Percentiles rank a stretch among this genome's conserved stretches.
Conservation (phyloP, 2,888 invertebrate genomes). For the Zygothrica quintamaculata region DNA sequence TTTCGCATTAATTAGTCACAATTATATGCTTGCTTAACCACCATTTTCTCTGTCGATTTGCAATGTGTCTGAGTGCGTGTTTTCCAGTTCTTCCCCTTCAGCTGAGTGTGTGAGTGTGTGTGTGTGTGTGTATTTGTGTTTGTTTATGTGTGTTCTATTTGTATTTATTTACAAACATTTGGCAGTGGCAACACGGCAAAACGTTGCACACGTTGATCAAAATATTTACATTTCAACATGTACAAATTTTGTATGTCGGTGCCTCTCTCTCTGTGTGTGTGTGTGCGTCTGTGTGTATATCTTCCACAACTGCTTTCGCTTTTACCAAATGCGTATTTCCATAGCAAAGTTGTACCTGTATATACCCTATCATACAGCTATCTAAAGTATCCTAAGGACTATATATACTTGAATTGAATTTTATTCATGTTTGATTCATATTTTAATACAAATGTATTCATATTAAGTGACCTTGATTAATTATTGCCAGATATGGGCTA, state of each 20-base stretch:
- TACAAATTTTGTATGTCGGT: slow-evolving; percentile 2
- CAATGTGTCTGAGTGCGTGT: neutral
- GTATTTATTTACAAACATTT: slow-evolving; percentile 55
- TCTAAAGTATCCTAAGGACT: too few species aligned
- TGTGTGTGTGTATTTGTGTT: slow-evolving; percentile 34
- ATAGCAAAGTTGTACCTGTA: slow-evolving; percentile 30
- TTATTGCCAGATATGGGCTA: too few species aligned
- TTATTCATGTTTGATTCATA: too few species aligned
- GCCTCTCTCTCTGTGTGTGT: too few species aligned
- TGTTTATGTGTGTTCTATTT: slow-evolving; percentile 23
- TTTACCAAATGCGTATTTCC: slow-evolving; percentile 53
- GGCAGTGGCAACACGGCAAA: slow-evolving; percentile 33
- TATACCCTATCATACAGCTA: too few species aligned
- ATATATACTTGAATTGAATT: too few species aligned
- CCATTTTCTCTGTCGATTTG: too few species aligned
- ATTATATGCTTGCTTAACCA: slow-evolving; percentile 17
- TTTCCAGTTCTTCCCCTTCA: too few species aligned
- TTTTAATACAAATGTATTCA: too few species aligned
- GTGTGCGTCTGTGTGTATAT: slow-evolving; percentile 3
- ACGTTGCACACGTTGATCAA: slow-evolving; percentile 7
- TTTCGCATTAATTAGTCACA: slow-evolving; percentile 63
- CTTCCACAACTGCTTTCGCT: slow-evolving; percentile 39
- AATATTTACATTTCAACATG: slow-evolving; percentile 12
- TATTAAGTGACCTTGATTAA: too few species aligned
- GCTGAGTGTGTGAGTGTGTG: too few species aligned